Percentiles rank a stretch among this genome's conserved stretches.
Conservation (phyloP, 1,140 invertebrate species). For the Neelides sp. region DNA sequence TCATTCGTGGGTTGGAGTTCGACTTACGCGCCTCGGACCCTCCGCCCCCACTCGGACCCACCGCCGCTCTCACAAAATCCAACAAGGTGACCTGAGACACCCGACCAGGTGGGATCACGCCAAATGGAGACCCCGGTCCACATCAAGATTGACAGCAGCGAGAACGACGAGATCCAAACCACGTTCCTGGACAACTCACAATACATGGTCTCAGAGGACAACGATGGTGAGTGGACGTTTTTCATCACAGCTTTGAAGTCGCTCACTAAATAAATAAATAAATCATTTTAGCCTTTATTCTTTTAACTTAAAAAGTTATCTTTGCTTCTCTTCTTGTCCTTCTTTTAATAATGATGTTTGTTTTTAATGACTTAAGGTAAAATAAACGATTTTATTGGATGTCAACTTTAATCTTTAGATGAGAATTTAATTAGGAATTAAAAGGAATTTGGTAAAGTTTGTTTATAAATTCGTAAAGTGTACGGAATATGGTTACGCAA, state of each 20-base stretch:
- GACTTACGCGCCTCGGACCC: too few species aligned
- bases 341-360: neutral
- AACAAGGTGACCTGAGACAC: too few species aligned
- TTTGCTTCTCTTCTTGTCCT: neutral
- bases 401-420: too few species aligned
- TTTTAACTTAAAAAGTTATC: neutral
- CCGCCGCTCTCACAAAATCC: too few species aligned
- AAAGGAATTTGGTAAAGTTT: too few species aligned
- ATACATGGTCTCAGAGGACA: conserved; percentile 17
- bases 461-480: too few species aligned
- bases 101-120: too few species aligned
- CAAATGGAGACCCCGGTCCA: too few species aligned
- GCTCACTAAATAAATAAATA: conserved; percentile 1
- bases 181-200: conserved; percentile 12
- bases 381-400: too few species aligned
- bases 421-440: too few species aligned
- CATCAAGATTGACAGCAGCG: conserved; percentile 26
- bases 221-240: conserved; percentile 7
- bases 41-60: too few species aligned
- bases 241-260: neutral
- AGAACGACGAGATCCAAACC: conserved; percentile 21
- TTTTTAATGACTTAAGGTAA: neutral
- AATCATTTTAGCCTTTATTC: neutral
- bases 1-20: too few species aligned
- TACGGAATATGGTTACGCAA: neutral